Evolutionary conservation across 1,140 invertebrate genomes (phyloP), one percentile per base, ranked within the genome.

Genomic region (Geopemphigus sp.): DNA sequence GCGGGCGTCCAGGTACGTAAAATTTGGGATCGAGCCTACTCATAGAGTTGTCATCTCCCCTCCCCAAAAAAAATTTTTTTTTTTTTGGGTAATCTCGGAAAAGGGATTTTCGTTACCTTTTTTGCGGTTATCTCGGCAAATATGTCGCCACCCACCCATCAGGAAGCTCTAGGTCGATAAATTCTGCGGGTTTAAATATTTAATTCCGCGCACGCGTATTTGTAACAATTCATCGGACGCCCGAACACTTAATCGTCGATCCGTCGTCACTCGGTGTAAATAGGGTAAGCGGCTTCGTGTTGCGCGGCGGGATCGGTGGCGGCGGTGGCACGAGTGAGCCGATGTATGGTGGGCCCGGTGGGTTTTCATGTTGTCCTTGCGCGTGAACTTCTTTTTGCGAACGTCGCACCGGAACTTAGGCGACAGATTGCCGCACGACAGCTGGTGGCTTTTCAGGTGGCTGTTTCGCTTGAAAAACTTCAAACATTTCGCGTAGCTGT

Each of bases 361-460:
- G 0, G 85, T 84, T 74, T 86, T 86, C 1, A 88, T 82, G 54
- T 86, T 87, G 83, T 85, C 86, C 50, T 85, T 87, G 72, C 86
- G 83, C 26, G 87, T 90, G 81, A 88, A 87, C 82, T 88, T 88
- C 83, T 88, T 87, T 83, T 87, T 83, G 86, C 90, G 91, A 84
- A 88, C 87, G 12, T 88, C 88, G 82, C 91, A 92, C 82, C 88
- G 87, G 85, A 91, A 91, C 84, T 90, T 88, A 1, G 74, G 74
- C 19, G 90, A 89, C 81, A 89, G 88, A 84, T 83, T 81, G 12
- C 83, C 83, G 32, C 83, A 83, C 17, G 74, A 78, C 17, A 78
- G 12, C 22, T 61, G 57, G 39, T 83, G 82, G 39, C 61, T 76
- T 39, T 82, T 83, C 50, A 57, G 24, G 59, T 83, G 82, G 76